Conservation (phyloP, 2,113 vertebrate genomes). For the Phalacrocorax aristotelis region DNA sequence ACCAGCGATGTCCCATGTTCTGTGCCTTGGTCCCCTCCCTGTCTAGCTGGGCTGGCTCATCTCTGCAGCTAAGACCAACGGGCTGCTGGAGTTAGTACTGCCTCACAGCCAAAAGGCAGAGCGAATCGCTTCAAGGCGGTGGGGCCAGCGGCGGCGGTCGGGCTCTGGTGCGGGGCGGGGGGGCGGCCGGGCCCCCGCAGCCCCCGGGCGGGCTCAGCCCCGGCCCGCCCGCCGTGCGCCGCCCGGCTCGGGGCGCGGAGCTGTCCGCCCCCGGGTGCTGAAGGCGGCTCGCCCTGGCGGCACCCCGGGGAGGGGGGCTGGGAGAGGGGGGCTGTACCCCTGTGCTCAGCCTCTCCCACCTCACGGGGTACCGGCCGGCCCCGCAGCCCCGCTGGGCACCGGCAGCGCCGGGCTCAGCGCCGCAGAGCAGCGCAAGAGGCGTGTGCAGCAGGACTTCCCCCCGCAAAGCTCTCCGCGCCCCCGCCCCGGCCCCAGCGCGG, state of each 20-base stretch:
- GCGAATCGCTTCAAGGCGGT: not conserved
- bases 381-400: too few species aligned
- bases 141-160: not conserved
- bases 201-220: accelerated
- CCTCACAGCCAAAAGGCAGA: not conserved
- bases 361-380: too few species aligned
- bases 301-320: too few species aligned
- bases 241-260: not conserved
- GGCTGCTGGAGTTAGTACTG: not conserved
- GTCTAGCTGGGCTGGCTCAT: not conserved
- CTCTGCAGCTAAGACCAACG: not conserved
- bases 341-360: too few species aligned
- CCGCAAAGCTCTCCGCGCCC: not conserved
- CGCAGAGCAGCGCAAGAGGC: too few species aligned
- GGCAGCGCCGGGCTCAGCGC: too few species aligned
- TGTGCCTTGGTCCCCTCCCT: not conserved
- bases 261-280: slow-evolving; percentile 32
- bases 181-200: too few species aligned
- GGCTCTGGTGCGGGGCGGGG: not conserved
- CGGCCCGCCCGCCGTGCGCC: not conserved
- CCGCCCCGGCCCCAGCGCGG: not conserved
- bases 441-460: not conserved
- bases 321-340: too few species aligned
- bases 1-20: accelerated
- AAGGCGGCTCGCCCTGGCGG: not conserved